Evolutionary conservation across 2,113 vertebrate species (phyloP), one percentile per base, ranked within the genome.

Genomic region (Leiothrix lutea): DNA sequence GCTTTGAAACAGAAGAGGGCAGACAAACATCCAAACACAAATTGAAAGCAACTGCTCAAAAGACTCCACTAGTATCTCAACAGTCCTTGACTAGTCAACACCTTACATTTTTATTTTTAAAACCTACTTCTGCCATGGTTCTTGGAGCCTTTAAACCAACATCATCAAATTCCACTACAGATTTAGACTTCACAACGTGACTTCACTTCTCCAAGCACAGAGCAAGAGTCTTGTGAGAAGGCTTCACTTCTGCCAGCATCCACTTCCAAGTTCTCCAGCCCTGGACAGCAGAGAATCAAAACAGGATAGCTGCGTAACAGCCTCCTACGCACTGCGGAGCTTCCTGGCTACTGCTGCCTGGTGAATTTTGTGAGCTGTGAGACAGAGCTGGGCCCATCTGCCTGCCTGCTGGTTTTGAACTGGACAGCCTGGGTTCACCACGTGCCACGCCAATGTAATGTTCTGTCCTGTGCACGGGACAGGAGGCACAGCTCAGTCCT

Each of bases 201-300:
- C 80, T 97, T 94, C 66, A 85, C 80, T 92, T 92, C 92, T 96
- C 71, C 65, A 66, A 96, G 87, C 67, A 83, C 44, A 79, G 86
- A 91, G 69, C n/a, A 92, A 78, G 67, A 95, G 89, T 94, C 95
- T 96, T 95, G 88, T 95, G 94, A 97, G 92, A 91, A 95, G 89
- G 75, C 77, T 87, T 95, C 0, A 0, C 74, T 95, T 85, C 80
- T 96, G 95, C 95, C 97, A 96, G 92, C 69, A 86, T 93, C 56
- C 60, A 64, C 69, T 93, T 95, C 90, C 91, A 96, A 95, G 80
- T 67, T 62, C 80, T 95, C 60, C 82, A 85, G 81, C 62, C 48
- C 42, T 12, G 17, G 66, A 91, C 18, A 93, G 80, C 13, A 31
- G 57, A 92, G 94, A 80, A 95, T 67, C 75, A 31, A 70, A 90